Percentiles rank a stretch among this genome's conserved stretches.
Evolutionary conservation across 2,113 vertebrate genomes (phyloP).

Genomic region (Coregonus clupeaformis): DNA sequence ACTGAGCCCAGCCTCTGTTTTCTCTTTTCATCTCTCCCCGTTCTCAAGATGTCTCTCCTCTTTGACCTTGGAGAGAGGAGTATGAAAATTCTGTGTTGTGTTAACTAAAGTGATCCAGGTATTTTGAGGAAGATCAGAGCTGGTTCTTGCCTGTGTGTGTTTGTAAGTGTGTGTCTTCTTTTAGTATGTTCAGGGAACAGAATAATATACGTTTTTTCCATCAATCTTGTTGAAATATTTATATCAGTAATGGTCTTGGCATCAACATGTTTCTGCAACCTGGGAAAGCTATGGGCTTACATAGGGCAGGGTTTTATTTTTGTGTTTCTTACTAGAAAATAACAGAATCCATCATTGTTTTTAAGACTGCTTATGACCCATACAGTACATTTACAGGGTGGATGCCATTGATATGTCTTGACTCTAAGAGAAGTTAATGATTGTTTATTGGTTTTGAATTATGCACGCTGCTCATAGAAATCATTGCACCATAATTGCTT

Average conservation of each 20-base stretch:
- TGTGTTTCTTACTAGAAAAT: too few relatives aligned
- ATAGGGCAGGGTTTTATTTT: too few relatives aligned
- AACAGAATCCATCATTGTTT: too few relatives aligned
- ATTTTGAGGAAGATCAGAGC: not conserved
- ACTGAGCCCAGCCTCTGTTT: conserved; percentile 22
- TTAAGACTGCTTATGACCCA: too few relatives aligned
- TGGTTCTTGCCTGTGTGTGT: not conserved
- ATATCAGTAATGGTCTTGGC: too few relatives aligned
- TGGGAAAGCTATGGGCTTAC: too few relatives aligned
- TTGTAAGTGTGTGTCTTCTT: not conserved
- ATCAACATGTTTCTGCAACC: too few relatives aligned
- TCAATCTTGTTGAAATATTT: too few relatives aligned
- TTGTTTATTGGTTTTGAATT: not conserved
- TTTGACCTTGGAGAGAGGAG: conserved; percentile 34
- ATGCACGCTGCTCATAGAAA: not conserved
- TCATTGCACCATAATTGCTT: not conserved
- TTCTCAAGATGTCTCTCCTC: conserved; percentile 8
- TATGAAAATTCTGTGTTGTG: not conserved
- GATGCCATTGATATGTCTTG: not conserved
- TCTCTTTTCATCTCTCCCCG: conserved; percentile 11
- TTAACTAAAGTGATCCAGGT: conserved; percentile 2
- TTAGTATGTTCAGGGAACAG: too few relatives aligned
- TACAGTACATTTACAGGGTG: too few relatives aligned
- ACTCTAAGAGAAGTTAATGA: not conserved
- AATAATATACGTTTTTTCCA: too few relatives aligned